Percentiles rank a stretch among this genome's conserved stretches.
Evolutionary conservation across 2,888 invertebrate genomes (phyloP).

Genomic region (Odontomyia ornata): DNA sequence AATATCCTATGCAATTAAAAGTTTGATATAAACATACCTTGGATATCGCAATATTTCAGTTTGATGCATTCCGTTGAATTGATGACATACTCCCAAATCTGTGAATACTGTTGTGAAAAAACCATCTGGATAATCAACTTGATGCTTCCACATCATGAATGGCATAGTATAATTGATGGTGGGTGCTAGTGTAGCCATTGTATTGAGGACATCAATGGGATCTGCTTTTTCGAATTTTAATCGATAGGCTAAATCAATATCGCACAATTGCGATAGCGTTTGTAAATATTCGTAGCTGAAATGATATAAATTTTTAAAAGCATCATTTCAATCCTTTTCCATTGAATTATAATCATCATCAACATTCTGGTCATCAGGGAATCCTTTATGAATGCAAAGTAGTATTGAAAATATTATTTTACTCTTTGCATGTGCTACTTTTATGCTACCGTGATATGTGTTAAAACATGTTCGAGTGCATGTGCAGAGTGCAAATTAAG

Average conservation of each 20-base stretch:
- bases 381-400: background rate
- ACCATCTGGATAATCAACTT: conserved; percentile 31
- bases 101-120: conserved; percentile 36
- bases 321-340: background rate
- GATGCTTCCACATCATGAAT: conserved; percentile 18
- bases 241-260: conserved; percentile 33
- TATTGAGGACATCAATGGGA: conserved; percentile 20
- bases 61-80: conserved; percentile 39
- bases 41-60: conserved; percentile 26
- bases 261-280: conserved; percentile 30
- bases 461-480: no score
- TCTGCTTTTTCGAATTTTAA: conserved; percentile 26
- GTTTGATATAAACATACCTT: background rate
- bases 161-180: conserved; percentile 27
- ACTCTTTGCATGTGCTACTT: background rate
- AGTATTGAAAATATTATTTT: background rate
- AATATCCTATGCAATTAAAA: background rate
- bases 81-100: conserved; percentile 39
- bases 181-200: conserved; percentile 18
- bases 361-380: background rate
- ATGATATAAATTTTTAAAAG: conserved; percentile 3
- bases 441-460: no score
- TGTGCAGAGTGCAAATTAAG: no score
- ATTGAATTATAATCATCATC: background rate
- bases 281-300: conserved; percentile 39